phyloP scores from a whole-genome alignment of 2,888 invertebrate species.

The Lingula anatina region DNA sequence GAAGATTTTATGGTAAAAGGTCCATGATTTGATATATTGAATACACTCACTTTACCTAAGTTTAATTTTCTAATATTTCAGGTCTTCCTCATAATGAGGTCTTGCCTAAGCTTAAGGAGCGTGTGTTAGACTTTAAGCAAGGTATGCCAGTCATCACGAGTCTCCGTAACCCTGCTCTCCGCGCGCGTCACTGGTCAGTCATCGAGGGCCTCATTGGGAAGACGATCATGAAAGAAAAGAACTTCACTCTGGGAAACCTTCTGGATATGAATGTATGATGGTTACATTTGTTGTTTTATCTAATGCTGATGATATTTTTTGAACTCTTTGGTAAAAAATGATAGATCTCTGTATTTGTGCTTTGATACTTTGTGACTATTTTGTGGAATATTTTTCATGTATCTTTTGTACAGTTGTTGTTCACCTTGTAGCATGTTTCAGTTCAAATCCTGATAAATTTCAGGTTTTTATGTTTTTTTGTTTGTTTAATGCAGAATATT shows the following conservation, averaged over 20 bases:
- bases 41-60: too few relatives aligned
- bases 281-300: too few relatives aligned
- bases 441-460: not conserved
- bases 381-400: slow-evolving; percentile 1
- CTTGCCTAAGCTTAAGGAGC: slow-evolving; percentile 46
- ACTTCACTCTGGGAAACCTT: slow-evolving; percentile 47
- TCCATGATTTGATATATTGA: too few relatives aligned
- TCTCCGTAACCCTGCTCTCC: slow-evolving; percentile 47
- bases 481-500: not conserved
- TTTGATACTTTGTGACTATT: too few relatives aligned
- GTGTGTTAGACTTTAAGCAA: slow-evolving; percentile 49
- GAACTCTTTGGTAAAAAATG: too few relatives aligned
- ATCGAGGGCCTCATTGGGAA: slow-evolving; percentile 47
- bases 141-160: slow-evolving; percentile 51
- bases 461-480: not conserved
- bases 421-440: not conserved
- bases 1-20: too few relatives aligned
- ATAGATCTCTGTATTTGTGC: too few relatives aligned
- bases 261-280: slow-evolving; percentile 48
- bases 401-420: not conserved
- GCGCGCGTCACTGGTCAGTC: slow-evolving; percentile 47
- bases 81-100: slow-evolving; percentile 51
- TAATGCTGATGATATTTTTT: too few relatives aligned
- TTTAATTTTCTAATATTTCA: too few relatives aligned
- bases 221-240: slow-evolving; percentile 42